A percentile compares a stretch with the other conserved stretches of the same genome.
phyloP scores from a whole-genome alignment of 2,113 vertebrate genomes.

The Lagopus leucura region DNA sequence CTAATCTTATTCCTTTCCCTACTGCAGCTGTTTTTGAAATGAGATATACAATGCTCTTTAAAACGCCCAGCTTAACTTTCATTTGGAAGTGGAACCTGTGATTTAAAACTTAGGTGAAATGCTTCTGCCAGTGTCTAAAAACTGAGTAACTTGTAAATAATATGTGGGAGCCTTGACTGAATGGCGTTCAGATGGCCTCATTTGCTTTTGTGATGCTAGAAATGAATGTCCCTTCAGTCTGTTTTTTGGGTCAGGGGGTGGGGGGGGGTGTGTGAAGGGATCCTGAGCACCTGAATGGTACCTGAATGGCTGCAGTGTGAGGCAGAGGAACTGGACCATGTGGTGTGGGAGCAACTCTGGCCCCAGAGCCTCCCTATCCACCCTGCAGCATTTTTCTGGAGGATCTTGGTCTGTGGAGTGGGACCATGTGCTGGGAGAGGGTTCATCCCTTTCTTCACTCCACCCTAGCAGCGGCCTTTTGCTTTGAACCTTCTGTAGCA shows the following conservation, averaged over 20 bases:
- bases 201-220: background rate
- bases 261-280: no score
- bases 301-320: background rate
- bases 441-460: background rate
- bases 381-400: background rate
- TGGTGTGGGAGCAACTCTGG: background rate
- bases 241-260: no score
- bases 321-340: background rate
- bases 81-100: background rate
- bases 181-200: background rate
- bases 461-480: background rate
- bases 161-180: background rate
- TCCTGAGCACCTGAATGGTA: background rate
- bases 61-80: background rate
- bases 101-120: background rate
- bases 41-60: background rate
- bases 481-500: background rate
- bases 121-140: background rate
- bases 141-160: background rate
- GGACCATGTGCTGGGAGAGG: background rate
- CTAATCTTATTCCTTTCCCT: background rate
- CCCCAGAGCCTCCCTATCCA: rapidly evolving
- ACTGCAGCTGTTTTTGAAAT: background rate
- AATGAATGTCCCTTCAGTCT: background rate
- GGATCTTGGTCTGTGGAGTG: rapidly evolving